A percentile compares a stretch with the other conserved stretches of the same genome.
Conservation (phyloP, 2,797 vertebrate genomes). For the Pseudopleuronectes americanus region DNA sequence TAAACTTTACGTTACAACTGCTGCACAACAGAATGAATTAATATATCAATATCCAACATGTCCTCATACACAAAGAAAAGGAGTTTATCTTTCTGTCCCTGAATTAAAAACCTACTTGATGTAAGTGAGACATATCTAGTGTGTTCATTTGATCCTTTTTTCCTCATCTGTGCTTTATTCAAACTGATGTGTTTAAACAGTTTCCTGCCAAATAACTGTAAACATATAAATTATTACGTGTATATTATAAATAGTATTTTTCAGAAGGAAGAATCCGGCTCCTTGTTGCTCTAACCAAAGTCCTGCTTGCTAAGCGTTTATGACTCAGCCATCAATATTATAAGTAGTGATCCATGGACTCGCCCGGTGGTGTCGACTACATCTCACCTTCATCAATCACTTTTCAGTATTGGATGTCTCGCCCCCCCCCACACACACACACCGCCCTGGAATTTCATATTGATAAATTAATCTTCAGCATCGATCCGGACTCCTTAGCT, state of each 20-base stretch:
- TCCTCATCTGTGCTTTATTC: too few relatives aligned
- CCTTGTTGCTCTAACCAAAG: not conserved
- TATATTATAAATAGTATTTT: too few relatives aligned
- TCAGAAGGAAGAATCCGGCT: not conserved
- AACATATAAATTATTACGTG: too few relatives aligned
- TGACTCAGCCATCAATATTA: constrained; percentile 42
- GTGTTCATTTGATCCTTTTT: too few relatives aligned
- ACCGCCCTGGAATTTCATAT: constrained; percentile 35
- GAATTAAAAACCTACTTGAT: too few relatives aligned
- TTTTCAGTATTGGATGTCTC: not conserved
- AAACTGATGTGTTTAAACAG: too few relatives aligned
- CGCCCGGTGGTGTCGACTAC: constrained; percentile 13
- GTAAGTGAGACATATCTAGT: too few relatives aligned
- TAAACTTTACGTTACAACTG: not conserved
- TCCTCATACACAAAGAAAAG: too few relatives aligned
- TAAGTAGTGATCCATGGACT: constrained; percentile 26
- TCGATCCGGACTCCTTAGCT: constrained; percentile 43
- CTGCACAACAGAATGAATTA: not conserved
- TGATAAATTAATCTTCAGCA: constrained; percentile 51
- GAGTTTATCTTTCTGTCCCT: too few relatives aligned
- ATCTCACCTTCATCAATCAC: constrained; percentile 55
- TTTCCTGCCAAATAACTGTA: too few relatives aligned
- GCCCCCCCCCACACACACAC: not conserved
- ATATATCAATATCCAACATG: not conserved
- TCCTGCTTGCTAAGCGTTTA: constrained; percentile 43